Evolutionary conservation across 2,888 invertebrate species (phyloP).

Genomic region (Rotaria macrura): DNA sequence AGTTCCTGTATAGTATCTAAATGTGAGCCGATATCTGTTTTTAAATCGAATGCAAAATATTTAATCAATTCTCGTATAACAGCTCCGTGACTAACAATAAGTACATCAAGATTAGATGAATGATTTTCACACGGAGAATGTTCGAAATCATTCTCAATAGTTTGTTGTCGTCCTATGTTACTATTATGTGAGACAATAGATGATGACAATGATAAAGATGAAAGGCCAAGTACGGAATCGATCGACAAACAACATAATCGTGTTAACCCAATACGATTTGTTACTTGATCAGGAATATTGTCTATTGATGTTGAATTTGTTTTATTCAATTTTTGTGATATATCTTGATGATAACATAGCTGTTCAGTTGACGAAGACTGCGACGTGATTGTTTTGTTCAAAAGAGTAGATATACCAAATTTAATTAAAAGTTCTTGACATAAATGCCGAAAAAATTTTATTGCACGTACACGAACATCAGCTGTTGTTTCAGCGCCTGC

Average conservation of each 20-base stretch:
- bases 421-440: not conserved
- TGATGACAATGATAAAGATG: not conserved
- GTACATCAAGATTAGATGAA: not conserved
- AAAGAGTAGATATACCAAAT: not conserved
- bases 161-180: not conserved
- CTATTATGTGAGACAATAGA: not conserved
- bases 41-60: not conserved
- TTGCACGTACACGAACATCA: not conserved
- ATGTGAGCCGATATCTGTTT: not conserved
- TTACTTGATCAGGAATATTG: not conserved
- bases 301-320: not conserved
- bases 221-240: not conserved
- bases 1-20: conserved; percentile 1
- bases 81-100: not conserved
- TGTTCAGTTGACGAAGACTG: not conserved
- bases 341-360: not conserved
- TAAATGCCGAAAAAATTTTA: not conserved
- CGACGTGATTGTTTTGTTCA: not conserved
- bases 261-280: not conserved
- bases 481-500: not conserved
- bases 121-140: not conserved
- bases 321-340: not conserved
- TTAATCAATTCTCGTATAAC: conserved; percentile 17
- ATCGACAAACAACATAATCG: not conserved
- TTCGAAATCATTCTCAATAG: not conserved